Conservation (phyloP, 2,888 invertebrate genomes). For the Anoplius nigerrimus region DNA sequence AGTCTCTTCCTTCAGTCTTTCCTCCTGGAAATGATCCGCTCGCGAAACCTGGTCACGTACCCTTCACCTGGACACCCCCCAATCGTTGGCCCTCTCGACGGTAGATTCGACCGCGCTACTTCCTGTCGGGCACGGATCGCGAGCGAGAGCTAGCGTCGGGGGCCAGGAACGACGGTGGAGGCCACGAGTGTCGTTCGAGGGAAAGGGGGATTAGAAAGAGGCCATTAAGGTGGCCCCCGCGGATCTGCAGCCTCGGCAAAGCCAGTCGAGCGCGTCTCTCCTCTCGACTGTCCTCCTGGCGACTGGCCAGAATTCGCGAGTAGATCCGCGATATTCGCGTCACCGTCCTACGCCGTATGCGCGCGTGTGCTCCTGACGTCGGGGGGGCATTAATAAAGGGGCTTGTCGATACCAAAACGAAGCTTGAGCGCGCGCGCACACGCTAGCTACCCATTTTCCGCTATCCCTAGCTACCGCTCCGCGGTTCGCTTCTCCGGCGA, state of each 20-base stretch:
- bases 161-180: slow-evolving; percentile 1
- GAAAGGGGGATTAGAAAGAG: slow-evolving; percentile 57
- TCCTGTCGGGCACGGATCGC: background rate
- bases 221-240: slow-evolving; percentile 55
- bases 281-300: slow-evolving; percentile 43
- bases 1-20: slow-evolving; percentile 8
- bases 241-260: slow-evolving; percentile 41
- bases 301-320: slow-evolving; percentile 54
- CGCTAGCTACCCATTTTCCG: no score
- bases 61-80: slow-evolving; percentile 48
- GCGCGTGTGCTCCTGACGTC: slow-evolving; percentile 16
- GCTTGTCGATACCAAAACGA: slow-evolving; percentile 47
- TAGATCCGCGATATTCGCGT: slow-evolving; percentile 48
- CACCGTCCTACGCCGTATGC: slow-evolving; percentile 31
- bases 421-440: slow-evolving; percentile 1
- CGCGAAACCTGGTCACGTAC: slow-evolving; percentile 60
- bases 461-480: no score
- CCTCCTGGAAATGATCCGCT: slow-evolving; percentile 47
- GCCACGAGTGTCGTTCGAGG: slow-evolving; percentile 25
- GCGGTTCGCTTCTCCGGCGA: no score
- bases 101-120: no score
- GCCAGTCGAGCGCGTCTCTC: slow-evolving; percentile 46
- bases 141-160: background rate
- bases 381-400: slow-evolving; percentile 50
- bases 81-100: background rate